Conservation (phyloP, 2,888 invertebrate species). For the Tridacna gigas region DNA sequence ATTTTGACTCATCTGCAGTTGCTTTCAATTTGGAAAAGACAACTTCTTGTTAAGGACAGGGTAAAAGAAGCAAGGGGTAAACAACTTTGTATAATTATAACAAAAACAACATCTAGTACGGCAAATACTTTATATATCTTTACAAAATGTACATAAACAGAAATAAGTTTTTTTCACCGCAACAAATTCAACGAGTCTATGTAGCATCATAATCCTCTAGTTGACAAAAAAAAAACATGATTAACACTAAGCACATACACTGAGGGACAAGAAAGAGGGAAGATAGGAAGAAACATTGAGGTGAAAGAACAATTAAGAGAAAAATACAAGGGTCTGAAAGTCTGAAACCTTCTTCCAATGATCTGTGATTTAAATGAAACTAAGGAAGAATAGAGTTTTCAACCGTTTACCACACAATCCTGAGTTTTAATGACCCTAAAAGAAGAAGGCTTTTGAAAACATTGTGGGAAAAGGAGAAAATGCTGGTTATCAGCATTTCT, state of each 20-base stretch:
- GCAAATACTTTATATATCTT: conserved; percentile 69
- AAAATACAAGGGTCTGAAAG: not conserved
- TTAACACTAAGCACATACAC: conserved; percentile 21
- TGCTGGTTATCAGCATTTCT: no score
- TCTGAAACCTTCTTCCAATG: no score
- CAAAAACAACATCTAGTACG: conserved; percentile 34
- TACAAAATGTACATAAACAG: conserved; percentile 67
- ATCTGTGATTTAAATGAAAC: no score
- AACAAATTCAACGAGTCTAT: conserved; percentile 62
- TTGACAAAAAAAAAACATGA: conserved; percentile 12
- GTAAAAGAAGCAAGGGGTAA: no score
- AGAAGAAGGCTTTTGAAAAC: no score
- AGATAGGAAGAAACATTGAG: not conserved
- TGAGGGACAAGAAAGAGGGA: conserved; percentile 4
- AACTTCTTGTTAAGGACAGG: no score
- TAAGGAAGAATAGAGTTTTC: no score
- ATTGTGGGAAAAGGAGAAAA: no score
- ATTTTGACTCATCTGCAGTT: no score
- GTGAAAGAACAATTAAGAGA: not conserved
- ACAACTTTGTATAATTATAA: no score
- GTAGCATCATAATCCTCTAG: conserved; percentile 31
- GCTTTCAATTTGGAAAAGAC: no score
- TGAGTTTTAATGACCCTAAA: not conserved
- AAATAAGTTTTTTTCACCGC: conserved; percentile 61
- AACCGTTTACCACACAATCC: not conserved